Conservation (phyloP, 1,140 invertebrate genomes). For the Drosophila melanica region DNA sequence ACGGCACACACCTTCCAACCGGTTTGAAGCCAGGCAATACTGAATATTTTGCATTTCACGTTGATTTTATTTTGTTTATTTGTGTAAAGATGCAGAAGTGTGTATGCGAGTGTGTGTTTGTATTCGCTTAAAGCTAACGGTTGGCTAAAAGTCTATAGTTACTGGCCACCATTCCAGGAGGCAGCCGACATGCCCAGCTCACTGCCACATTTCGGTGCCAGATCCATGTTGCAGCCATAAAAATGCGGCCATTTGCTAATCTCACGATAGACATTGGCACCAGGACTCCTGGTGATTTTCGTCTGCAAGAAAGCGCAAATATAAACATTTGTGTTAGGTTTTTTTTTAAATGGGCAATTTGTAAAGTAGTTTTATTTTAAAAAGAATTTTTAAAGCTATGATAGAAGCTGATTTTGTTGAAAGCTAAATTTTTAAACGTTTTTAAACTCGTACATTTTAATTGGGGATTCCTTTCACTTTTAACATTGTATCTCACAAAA, state of each 20-base stretch:
- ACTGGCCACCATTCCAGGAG: constrained; percentile 60
- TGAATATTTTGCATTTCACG: constrained; percentile 12
- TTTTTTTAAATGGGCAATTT: too few species aligned
- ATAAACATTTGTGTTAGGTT: too few species aligned
- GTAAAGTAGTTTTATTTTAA: too few species aligned
- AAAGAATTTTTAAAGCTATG: too few species aligned
- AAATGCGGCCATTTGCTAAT: constrained; percentile 84
- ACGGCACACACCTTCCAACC: constrained; percentile 51
- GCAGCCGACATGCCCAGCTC: constrained; percentile 68
- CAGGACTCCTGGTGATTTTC: constrained; percentile 85
- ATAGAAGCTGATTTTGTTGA: too few species aligned
- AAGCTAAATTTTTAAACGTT: too few species aligned
- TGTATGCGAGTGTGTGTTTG: constrained; percentile 2
- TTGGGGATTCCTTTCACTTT: too few species aligned
- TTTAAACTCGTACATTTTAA: too few species aligned
- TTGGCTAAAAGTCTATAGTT: constrained; percentile 15
- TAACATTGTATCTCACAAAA: too few species aligned
- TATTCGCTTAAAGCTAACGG: constrained; percentile 22
- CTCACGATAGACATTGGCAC: constrained; percentile 84
- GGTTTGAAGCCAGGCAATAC: constrained; percentile 31
- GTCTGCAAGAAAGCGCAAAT: constrained; percentile 51
- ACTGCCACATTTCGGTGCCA: constrained; percentile 56
- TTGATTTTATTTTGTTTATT: constrained; percentile 32
- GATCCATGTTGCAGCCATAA: constrained; percentile 57
- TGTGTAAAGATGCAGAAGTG: constrained; percentile 12